Evolutionary conservation across 2,888 invertebrate species (phyloP).

Genomic region (Leptinotarsa tumamoca): DNA sequence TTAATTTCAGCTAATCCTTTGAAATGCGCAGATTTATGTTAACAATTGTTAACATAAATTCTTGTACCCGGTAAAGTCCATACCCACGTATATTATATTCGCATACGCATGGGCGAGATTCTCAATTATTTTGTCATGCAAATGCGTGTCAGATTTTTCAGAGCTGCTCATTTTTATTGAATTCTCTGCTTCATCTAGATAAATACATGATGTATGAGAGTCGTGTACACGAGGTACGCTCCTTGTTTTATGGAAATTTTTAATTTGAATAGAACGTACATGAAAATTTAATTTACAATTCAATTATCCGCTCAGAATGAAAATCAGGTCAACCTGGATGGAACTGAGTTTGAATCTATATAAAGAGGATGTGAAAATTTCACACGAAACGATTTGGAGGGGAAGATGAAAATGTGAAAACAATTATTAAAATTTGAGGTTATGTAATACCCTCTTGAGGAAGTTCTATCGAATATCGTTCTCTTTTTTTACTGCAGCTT

Average conservation of each 20-base stretch:
- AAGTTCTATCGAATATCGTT: too few relatives aligned
- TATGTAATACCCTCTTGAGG: too few relatives aligned
- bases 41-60: not conserved
- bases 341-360: not conserved
- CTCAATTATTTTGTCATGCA: not conserved
- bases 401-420: too few relatives aligned
- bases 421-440: too few relatives aligned
- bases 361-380: not conserved
- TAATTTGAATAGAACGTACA: not conserved
- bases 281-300: conserved; percentile 1
- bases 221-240: not conserved
- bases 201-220: conserved; percentile 6
- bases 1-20: not conserved
- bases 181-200: conserved; percentile 4
- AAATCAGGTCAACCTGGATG: not conserved
- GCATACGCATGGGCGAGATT: not conserved
- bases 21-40: not conserved
- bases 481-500: too few relatives aligned
- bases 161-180: not conserved
- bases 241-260: conserved; percentile 6
- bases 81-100: not conserved
- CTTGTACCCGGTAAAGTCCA: not conserved
- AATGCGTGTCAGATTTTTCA: not conserved
- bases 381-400: not conserved
- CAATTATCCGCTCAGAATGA: not conserved